Base-by-base conservation (phyloP, 2,113 vertebrate species). In the Urocynchramus pylzowi region DNA sequence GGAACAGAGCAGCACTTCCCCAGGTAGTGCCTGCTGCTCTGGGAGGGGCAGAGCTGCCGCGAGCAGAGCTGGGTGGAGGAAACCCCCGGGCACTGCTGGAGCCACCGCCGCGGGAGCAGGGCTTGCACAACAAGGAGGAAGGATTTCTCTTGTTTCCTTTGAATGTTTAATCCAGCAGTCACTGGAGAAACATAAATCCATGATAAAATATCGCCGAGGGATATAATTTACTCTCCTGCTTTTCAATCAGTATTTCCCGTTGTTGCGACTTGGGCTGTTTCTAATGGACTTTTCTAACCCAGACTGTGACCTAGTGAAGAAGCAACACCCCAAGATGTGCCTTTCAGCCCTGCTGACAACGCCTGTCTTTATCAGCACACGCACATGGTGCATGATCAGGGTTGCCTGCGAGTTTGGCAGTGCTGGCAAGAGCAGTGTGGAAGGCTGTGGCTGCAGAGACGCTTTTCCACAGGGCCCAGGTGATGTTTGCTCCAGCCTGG, bases 101-200 rank as follows among this genome's bases (percentile, higher is more conserved):
- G 56, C 10, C 0, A 17, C 35, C 7, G 21, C 54, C 39, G 0
- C 1, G 0, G 33, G 39, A 76, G 49, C 3, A 0, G 27, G 17
- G 35, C 67, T 77, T 61, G n/a, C 1, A 3, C 42, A 80, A 22
- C 4, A 8, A 37, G 9, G 39, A 77, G 49, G 39, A 82, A 78
- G n/a, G 56, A 30, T 71, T 81, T 41, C n/a, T 89, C 64, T 24
- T 59, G 13, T 33, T 67, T 75, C 60, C 56, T 85, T 39, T 35
- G 17, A 64, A 6, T 42, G 14, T 63, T 95, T 86, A 65, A 96
- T 83, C 59, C 75, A 57, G 45, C 79, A 53, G 37, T 53, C 89
- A 53, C 57, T 35, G 28, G 45, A 90, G 60, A 44, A 90, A 73
- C 68, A 82, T 4, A 60, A 79, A 49, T 21, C 3, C 4, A 30